Base-by-base conservation (phyloP, 2,888 invertebrate species). In the Cyclophora punctaria region DNA sequence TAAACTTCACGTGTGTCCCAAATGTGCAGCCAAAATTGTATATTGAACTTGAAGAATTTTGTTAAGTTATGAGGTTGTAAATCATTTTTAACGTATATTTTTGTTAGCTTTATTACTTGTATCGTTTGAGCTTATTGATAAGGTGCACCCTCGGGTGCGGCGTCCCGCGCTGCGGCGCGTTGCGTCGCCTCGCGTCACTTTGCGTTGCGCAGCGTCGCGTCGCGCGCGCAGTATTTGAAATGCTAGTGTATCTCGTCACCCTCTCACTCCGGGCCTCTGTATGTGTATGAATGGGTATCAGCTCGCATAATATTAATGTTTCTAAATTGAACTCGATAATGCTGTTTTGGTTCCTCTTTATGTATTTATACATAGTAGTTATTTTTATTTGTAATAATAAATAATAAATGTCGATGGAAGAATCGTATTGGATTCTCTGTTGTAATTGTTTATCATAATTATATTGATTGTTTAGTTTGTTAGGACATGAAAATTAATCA, bases 51-150 rank as follows among this genome's bases (percentile, higher is more conserved):
- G 75, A 79, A 71, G 70, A 69, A 66, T 80, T 82, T 83, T 80
- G 80, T 84, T 84, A 85, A 80, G 82, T 86, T 85, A 83, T 75
- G 82, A 79, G 80, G 83, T 84, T 86, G 84, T 87, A 87, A 87
- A 88, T 88, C 85, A 85, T 87, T 86, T 85, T 82, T 83, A 83
- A 78, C 75, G 64, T 86, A 80, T 87, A 84, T 84, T 85, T 59
- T 86, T 86, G 79, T 85, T 87, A 84, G 85, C 80, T 83, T 83
- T 86, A 83, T 85, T 82, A 76, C 73, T 74, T 80, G 73, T 80
- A 80, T 80, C 68, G 67, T 72, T 67, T 71, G 77, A 78, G 78
- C 80, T 80, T 78, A 70, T 73, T 73, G 64, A 73, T 74, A 69
- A 70, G 67, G 66, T 58, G 59, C 59, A 67, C 63, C 60, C 55